These are phyloP conservation scores for Dasypolia templi DNA, from an alignment of 2,888 invertebrate genomes.

Conservation along the genomic window DNA sequence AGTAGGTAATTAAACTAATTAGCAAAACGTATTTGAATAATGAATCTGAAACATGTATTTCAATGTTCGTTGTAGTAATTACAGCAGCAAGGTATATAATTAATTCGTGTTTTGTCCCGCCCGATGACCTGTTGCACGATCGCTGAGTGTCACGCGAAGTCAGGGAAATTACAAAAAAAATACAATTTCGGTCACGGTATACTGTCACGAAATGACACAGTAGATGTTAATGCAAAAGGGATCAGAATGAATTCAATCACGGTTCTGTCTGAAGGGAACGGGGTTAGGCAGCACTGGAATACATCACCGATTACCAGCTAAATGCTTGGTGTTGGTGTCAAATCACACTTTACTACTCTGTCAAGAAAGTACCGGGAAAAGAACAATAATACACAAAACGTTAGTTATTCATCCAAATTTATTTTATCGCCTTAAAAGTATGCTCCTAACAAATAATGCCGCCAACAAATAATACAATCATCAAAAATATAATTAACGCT, in stretches of 20 bases:
- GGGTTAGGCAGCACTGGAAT: neutral
- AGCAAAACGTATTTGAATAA: slow-evolving; percentile 37
- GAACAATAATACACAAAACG: too few species aligned
- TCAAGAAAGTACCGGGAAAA: too few species aligned
- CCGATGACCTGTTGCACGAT: slow-evolving; percentile 72
- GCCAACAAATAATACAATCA: too few species aligned
- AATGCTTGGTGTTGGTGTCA: too few species aligned
- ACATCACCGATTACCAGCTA: neutral
- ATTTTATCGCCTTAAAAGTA: too few species aligned
- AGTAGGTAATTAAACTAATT: slow-evolving; percentile 22
- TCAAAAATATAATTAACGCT: too few species aligned
- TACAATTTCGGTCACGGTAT: slow-evolving; percentile 62
- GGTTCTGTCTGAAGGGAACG: neutral
- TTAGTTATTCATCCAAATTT: too few species aligned
- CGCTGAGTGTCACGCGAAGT: slow-evolving; percentile 67
- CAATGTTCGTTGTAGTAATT: slow-evolving; percentile 40
- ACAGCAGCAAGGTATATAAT: slow-evolving; percentile 45
- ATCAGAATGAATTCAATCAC: slow-evolving; percentile 23
- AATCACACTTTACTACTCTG: too few species aligned
- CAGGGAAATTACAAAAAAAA: slow-evolving; percentile 60
- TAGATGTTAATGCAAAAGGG: slow-evolving; percentile 16
- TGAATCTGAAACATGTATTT: slow-evolving; percentile 47
- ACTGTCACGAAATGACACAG: slow-evolving; percentile 43
- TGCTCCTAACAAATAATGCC: too few species aligned
- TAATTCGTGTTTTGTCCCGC: slow-evolving; percentile 56